Conservation (phyloP, 2,888 invertebrate genomes). For the Busseola fusca region DNA sequence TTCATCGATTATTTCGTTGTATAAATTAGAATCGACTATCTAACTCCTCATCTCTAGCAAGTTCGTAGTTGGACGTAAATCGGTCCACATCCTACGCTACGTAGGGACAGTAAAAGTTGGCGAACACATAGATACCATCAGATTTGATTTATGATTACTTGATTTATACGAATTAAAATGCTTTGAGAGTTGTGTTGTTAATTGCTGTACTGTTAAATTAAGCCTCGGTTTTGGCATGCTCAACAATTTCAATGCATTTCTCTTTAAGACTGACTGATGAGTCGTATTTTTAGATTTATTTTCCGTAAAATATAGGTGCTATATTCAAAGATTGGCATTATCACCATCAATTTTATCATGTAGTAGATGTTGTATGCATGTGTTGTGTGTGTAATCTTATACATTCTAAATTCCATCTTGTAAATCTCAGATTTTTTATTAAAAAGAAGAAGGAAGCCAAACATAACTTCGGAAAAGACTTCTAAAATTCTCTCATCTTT, state of each 20-base stretch:
- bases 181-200: constrained; percentile 47
- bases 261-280: constrained; percentile 29
- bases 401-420: neutral
- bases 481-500: neutral
- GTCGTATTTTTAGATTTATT: constrained; percentile 20
- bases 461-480: neutral
- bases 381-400: neutral
- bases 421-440: no score
- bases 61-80: constrained; percentile 63
- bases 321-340: neutral
- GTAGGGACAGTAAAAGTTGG: constrained; percentile 55
- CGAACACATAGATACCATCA: constrained; percentile 42
- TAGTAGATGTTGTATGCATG: no score
- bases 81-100: constrained; percentile 43
- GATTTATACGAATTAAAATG: constrained; percentile 60
- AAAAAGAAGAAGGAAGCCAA: no score
- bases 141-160: constrained; percentile 55
- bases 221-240: constrained; percentile 36
- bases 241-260: constrained; percentile 27
- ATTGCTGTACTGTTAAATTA: constrained; percentile 45
- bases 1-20: constrained; percentile 22
- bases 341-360: neutral
- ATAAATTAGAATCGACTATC: constrained; percentile 29
- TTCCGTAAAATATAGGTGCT: constrained; percentile 11
- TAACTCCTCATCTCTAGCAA: constrained; percentile 60